Evolutionary conservation across 2,113 vertebrate genomes (phyloP).

Genomic region (Cygnus buccinator): DNA sequence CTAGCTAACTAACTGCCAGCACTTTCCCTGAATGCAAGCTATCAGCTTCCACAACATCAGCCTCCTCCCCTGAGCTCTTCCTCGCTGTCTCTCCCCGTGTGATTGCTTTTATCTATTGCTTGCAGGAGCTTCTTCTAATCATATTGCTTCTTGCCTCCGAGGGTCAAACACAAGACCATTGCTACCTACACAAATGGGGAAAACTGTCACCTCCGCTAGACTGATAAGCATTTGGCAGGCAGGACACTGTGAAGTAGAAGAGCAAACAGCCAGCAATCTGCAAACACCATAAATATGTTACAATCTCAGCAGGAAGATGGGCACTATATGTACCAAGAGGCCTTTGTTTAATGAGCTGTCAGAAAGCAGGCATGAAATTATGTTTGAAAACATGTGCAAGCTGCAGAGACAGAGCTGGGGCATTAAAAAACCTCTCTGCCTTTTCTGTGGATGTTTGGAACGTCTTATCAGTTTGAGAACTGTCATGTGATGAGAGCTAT

Average conservation of each 20-base stretch:
- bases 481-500: slow-evolving; percentile 75
- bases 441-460: slow-evolving; percentile 71
- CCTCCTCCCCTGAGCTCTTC: slow-evolving; percentile 75
- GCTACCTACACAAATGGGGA: slow-evolving; percentile 81
- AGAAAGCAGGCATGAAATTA: slow-evolving; percentile 85
- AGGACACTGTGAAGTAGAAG: slow-evolving; percentile 77
- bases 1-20: slow-evolving; percentile 80
- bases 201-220: slow-evolving; percentile 81
- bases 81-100: slow-evolving; percentile 62
- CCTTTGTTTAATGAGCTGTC: slow-evolving; percentile 89
- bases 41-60: slow-evolving; percentile 74
- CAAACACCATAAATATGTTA: slow-evolving; percentile 84
- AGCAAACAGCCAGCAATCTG: slow-evolving; percentile 83
- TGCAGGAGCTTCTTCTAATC: slow-evolving; percentile 83
- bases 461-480: slow-evolving; percentile 79
- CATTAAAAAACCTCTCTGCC: slow-evolving; percentile 72
- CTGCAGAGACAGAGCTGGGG: slow-evolving; percentile 74
- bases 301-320: slow-evolving; percentile 81
- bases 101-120: slow-evolving; percentile 85
- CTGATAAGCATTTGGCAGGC: slow-evolving; percentile 87
- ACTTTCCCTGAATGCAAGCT: slow-evolving; percentile 73
- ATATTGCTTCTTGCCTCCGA: slow-evolving; percentile 76
- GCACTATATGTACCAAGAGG: slow-evolving; percentile 82
- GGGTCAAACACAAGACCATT: slow-evolving; percentile 81
- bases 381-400: slow-evolving; percentile 83